phyloP scores from a whole-genome alignment of 2,888 invertebrate species.

The Brachycybe producta region DNA sequence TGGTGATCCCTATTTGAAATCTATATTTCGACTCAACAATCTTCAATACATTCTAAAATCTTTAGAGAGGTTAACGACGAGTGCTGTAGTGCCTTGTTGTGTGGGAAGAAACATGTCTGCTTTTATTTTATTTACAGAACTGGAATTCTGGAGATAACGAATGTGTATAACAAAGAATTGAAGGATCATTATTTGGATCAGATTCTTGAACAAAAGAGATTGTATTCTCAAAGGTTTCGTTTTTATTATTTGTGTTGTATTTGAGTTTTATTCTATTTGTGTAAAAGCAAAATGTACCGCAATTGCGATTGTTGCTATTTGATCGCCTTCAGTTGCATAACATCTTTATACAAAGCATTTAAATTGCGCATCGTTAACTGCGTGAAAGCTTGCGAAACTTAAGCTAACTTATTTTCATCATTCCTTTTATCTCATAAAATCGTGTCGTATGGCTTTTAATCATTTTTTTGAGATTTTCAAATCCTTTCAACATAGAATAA shows the following conservation, averaged over 20 bases:
- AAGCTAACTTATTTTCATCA: too few species aligned
- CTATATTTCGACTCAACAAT: slow-evolving; percentile 75
- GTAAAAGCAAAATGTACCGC: not conserved
- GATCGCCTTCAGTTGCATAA: too few species aligned
- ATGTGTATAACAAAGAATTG: slow-evolving; percentile 58
- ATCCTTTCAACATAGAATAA: too few species aligned
- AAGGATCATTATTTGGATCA: slow-evolving; percentile 74
- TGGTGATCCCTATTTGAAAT: slow-evolving; percentile 64
- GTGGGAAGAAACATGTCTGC: not conserved
- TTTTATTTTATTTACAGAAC: slow-evolving; percentile 32
- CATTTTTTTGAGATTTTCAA: too few species aligned
- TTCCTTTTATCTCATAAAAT: too few species aligned
- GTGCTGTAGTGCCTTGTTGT: too few species aligned
- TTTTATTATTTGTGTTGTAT: too few species aligned
- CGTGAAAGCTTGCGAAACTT: too few species aligned
- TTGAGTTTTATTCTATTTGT: not conserved
- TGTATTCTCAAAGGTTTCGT: slow-evolving; percentile 45
- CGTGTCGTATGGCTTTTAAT: too few species aligned
- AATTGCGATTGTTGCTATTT: not conserved
- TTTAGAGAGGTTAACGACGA: slow-evolving; percentile 49
- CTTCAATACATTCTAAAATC: slow-evolving; percentile 89
- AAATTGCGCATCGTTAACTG: too few species aligned
- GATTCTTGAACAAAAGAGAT: slow-evolving; percentile 66
- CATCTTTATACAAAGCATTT: too few species aligned
- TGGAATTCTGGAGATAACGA: slow-evolving; percentile 64